Percentiles rank a stretch among this genome's conserved stretches.
These are phyloP conservation scores for Hedya salicella DNA, from an alignment of 2,888 invertebrate species.

Conservation along the genomic window DNA sequence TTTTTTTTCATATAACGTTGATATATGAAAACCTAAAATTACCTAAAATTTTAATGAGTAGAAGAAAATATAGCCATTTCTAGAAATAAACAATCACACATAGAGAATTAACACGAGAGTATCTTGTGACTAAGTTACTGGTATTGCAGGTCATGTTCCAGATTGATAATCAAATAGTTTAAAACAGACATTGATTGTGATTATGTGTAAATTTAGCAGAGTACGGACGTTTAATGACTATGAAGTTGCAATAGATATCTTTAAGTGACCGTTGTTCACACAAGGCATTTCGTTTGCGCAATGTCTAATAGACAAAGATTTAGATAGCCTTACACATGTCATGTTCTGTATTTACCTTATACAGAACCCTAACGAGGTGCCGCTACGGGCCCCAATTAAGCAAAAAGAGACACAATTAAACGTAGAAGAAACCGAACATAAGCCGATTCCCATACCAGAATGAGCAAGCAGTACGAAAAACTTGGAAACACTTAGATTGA, in stretches of 20 bases:
- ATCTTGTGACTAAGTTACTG: too few species aligned
- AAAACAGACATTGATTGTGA: not conserved
- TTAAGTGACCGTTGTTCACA: not conserved
- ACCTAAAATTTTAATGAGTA: too few species aligned
- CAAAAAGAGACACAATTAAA: slow-evolving; percentile 47
- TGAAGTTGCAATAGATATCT: slow-evolving; percentile 4
- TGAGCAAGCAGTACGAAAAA: slow-evolving; percentile 57
- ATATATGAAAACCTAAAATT: too few species aligned
- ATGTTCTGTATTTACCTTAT: slow-evolving; percentile 37
- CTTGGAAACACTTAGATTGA: slow-evolving; percentile 60
- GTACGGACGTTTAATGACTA: not conserved
- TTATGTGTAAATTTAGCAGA: slow-evolving; percentile 17
- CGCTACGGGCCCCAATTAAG: slow-evolving; percentile 32
- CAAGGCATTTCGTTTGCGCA: slow-evolving; percentile 6
- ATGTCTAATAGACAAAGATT: slow-evolving; percentile 15
- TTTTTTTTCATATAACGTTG: too few species aligned
- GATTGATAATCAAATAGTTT: too few species aligned
- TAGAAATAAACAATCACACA: too few species aligned
- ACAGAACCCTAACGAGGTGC: slow-evolving; percentile 40
- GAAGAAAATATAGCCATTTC: too few species aligned
- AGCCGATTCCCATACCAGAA: slow-evolving; percentile 50
- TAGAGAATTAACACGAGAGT: too few species aligned
- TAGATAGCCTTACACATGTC: slow-evolving; percentile 32
- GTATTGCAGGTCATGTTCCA: too few species aligned
- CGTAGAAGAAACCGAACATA: slow-evolving; percentile 39